Base-by-base conservation (phyloP, 2,113 vertebrate genomes). In the Motacilla alba region DNA sequence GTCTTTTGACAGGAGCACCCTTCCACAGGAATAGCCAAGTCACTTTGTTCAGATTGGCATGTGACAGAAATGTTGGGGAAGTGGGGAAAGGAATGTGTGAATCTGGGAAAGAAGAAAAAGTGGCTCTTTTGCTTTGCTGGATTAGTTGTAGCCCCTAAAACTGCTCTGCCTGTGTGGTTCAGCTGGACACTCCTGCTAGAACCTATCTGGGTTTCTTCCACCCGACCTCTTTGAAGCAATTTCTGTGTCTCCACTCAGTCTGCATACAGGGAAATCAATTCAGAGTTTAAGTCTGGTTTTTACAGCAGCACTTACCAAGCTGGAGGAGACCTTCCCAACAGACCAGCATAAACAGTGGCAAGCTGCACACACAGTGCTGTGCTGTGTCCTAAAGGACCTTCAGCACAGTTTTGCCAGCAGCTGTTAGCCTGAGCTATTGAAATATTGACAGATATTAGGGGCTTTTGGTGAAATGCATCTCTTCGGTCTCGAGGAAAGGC, bases 141-240 rank as follows among this genome's bases (percentile, higher is more conserved):
- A 12, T 64, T 64, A 64, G 11, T 20, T 66, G 10, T 16, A 69
- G 20, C 7, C 58, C 19, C 20, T 47, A 63, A 43, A 44, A 9
- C 15, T 69, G 33, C 27, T 87, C 52, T 47, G 31, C 35, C 37
- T 79, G 62, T 28, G 31, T 15, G 22, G 10, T 44, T 87, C 44
- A 79, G 35, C 19, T 30, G 43, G 27, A 63, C n/a, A 6, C 4
- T 94, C 47, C 55, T 62, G 27, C 19, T 39, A 44, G 23, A 83
- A 60, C 5, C 10, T 55, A 15, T 11, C 6, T 4, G 4, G 11
- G 6, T 63, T 59, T 89, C 33, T 82, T 72, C 41, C 37, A 58
- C 78, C 23, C 0, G 0, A 13, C 11, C 13, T 68, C 5, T 1
- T 4, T 56, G 47, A 82, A 44, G 35, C 13, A 72, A 47, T 41